Evolutionary conservation across 2,888 invertebrate species (phyloP), one percentile per base, ranked within the genome.

Genomic region (Tetranychus truncatus): DNA sequence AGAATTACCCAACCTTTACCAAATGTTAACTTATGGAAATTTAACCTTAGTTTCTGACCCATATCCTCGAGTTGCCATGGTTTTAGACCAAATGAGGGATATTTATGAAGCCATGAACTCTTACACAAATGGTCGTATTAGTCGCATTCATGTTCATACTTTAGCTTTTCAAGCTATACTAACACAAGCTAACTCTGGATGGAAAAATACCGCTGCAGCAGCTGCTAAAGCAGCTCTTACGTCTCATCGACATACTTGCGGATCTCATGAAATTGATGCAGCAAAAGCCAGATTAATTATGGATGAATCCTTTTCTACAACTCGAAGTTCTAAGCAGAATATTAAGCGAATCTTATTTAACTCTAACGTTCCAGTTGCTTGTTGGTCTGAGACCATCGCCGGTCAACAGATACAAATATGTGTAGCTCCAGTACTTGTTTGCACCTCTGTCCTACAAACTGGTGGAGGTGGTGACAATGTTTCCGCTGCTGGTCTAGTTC

Each of bases 381-480:
- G 92, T 81, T 92, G 92, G 92, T 69, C 76, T 7, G 79, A 79
- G 73, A 69, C 74, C 45, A 9, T 76, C 1, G 46, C n/a, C n/a
- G 44, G 65, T 11, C 3, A 55, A 20, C 21, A 66, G 15, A 21
- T 88, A 21, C 86, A 89, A 80, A 87, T 91, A 74, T 92, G 92
- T 82, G 86, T 92, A 6, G 90, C 91, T 0, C 91, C 92, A 0
- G 91, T 91, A 7, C 83, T 92, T 45, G 90, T 92, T 4, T 92
- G 92, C 81, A 91, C 89, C 0, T 86, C 89, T 79, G 90, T 90
- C 0, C 87, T 88, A 77, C 87, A 91, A 80, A 92, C 92, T 0
- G 91, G 90, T 0, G 92, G 92, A 0, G 91, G 91, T 11, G 92
- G 92, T 0, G 92, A 92, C 81, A 92, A 91, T 81, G 90, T 92